Percentiles rank a stretch among this genome's conserved stretches.
Evolutionary conservation across 64 coral and sea anemone species (phyloP).

Genomic region (Montipora sp.): DNA sequence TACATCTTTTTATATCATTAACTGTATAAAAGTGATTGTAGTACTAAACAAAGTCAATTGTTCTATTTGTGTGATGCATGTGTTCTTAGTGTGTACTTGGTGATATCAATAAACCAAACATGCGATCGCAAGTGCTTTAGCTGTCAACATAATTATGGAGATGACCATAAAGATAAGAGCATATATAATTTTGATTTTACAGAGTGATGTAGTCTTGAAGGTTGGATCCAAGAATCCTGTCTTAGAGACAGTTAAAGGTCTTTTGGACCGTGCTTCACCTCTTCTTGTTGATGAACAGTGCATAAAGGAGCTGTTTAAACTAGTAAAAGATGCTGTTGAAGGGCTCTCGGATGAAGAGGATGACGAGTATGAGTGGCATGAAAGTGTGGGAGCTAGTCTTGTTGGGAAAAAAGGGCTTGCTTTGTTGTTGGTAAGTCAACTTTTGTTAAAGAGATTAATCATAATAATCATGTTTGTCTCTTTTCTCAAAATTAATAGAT

Average conservation of each 20-base stretch:
- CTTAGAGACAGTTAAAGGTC: constrained; percentile 85
- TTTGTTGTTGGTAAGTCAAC: constrained; percentile 69
- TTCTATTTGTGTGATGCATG: no score
- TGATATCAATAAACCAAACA: no score
- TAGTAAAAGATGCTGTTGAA: constrained; percentile 85
- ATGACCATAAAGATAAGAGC: no score
- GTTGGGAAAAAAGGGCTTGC: constrained; percentile 74
- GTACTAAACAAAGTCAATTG: no score
- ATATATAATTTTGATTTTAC: not conserved
- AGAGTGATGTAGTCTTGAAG: constrained; percentile 90
- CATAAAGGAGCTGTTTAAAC: constrained; percentile 66
- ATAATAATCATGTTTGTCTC: no score
- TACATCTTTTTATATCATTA: no score
- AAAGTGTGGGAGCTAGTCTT: not conserved
- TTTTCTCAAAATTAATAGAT: no score
- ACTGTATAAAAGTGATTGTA: no score
- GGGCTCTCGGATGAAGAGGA: constrained; percentile 68
- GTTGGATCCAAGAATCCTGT: constrained; percentile 83
- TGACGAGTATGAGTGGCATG: constrained; percentile 76
- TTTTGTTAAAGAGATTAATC: no score
- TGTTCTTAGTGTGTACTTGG: no score
- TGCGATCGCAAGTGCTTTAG: no score
- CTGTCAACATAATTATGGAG: no score
- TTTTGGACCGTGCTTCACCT: constrained; percentile 89
- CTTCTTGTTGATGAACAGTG: constrained; percentile 82